Evolutionary conservation across 64 coral and sea anemone species (phyloP).

Genomic region (Actinia tenebrosa): DNA sequence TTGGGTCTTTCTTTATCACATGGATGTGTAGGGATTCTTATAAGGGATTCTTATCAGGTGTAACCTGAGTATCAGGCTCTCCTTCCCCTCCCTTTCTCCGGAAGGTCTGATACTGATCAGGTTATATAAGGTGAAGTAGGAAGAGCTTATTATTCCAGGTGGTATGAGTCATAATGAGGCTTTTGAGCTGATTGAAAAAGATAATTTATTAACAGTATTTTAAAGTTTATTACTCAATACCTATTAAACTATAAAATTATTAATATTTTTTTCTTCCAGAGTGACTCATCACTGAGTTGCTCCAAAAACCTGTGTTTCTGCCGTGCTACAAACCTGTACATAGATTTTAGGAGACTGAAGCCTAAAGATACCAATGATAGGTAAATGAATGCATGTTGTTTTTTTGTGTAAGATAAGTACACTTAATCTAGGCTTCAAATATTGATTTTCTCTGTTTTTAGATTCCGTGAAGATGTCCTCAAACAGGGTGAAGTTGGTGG

Average conservation of each 20-base stretch:
- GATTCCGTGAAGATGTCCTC: conserved; percentile 76
- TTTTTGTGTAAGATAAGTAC: too few relatives aligned
- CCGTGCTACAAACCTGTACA: conserved; percentile 65
- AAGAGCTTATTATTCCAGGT: not conserved
- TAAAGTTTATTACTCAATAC: too few relatives aligned
- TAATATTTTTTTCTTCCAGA: conserved; percentile 15
- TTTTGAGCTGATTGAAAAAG: too few relatives aligned
- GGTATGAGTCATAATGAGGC: not conserved
- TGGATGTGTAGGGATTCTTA: too few relatives aligned
- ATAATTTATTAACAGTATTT: too few relatives aligned
- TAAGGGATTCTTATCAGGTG: too few relatives aligned
- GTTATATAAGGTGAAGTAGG: too few relatives aligned
- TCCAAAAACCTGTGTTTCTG: conserved; percentile 78
- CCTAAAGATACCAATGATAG: conserved; percentile 40
- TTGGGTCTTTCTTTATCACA: too few relatives aligned
- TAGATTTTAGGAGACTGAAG: conserved; percentile 66
- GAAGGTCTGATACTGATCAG: too few relatives aligned
- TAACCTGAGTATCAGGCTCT: too few relatives aligned
- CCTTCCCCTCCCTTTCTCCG: too few relatives aligned
- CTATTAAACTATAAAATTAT: not conserved
- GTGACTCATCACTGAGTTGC: conserved; percentile 63
- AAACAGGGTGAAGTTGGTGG: conserved; percentile 77
- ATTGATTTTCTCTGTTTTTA: conserved; percentile 1
- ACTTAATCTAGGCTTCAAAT: not conserved
- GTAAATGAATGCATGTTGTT: conserved; percentile 24